Conservation (phyloP, 2,797 vertebrate species). For the Eulemur albifrons region DNA sequence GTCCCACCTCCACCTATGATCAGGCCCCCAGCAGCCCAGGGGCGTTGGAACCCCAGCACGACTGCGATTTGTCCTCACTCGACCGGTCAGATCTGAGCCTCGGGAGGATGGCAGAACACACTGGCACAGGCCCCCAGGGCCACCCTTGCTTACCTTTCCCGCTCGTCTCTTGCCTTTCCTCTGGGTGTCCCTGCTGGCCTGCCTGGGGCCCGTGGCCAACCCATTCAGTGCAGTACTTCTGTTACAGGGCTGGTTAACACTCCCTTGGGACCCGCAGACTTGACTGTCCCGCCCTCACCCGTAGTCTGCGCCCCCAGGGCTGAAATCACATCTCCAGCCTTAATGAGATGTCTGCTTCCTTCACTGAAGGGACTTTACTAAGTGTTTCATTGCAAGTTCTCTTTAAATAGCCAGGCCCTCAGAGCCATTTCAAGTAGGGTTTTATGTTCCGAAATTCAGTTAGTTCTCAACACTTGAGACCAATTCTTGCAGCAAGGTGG, state of each 20-base stretch:
- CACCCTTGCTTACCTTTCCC: background rate
- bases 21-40: background rate
- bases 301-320: background rate
- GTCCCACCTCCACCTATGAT: background rate
- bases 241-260: background rate
- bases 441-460: conserved; percentile 43
- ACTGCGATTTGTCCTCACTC: no score
- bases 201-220: background rate
- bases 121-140: background rate
- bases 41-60: background rate
- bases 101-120: background rate
- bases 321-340: conserved; percentile 7
- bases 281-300: background rate
- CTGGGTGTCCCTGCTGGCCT: background rate
- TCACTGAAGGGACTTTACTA: conserved; percentile 15
- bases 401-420: conserved; percentile 1
- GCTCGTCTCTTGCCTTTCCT: background rate
- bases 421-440: conserved; percentile 42
- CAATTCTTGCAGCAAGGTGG: background rate
- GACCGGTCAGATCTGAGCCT: background rate
- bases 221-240: background rate
- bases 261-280: background rate
- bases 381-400: conserved; percentile 38
- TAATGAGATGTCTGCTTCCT: conserved; percentile 55
- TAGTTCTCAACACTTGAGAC: conserved; percentile 25